phyloP scores from a whole-genome alignment of 1,140 invertebrate genomes.

The Ips nitidus region DNA sequence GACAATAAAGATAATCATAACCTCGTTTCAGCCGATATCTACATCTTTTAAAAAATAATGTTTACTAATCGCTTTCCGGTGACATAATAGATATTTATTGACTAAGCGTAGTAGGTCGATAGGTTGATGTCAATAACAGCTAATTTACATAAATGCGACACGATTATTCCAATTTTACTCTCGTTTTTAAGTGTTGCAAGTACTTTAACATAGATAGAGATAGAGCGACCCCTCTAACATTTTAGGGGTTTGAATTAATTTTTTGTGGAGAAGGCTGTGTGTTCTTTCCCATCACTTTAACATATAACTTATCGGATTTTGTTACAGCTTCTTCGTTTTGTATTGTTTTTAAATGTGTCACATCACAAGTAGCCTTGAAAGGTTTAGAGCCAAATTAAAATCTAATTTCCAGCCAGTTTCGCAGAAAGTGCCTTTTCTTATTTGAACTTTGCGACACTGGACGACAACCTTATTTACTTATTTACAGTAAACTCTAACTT shows the following conservation, averaged over 20 bases:
- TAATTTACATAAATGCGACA: constrained; percentile 5
- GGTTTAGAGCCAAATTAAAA: too few species aligned
- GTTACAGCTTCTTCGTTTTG: too few species aligned
- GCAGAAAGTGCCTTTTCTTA: too few species aligned
- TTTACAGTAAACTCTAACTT: too few species aligned
- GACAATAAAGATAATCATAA: not conserved
- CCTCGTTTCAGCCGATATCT: not conserved
- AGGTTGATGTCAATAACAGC: constrained; percentile 17
- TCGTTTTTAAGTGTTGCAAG: not conserved
- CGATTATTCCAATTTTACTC: not conserved
- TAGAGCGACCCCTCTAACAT: too few species aligned
- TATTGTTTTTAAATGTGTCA: too few species aligned
- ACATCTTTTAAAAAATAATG: not conserved
- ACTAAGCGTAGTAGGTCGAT: constrained; percentile 10
- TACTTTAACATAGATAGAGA: too few species aligned
- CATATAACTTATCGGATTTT: too few species aligned
- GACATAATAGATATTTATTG: constrained; percentile 15
- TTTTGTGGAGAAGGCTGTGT: not conserved
- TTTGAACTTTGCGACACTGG: too few species aligned
- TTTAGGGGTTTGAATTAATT: not conserved
- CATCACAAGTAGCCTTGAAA: too few species aligned
- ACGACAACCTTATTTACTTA: too few species aligned
- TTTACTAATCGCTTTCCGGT: not conserved
- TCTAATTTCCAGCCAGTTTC: too few species aligned
- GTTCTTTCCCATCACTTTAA: not conserved